Evolutionary conservation across 2,113 vertebrate genomes (phyloP).

Genomic region (Thomomys bottae): DNA sequence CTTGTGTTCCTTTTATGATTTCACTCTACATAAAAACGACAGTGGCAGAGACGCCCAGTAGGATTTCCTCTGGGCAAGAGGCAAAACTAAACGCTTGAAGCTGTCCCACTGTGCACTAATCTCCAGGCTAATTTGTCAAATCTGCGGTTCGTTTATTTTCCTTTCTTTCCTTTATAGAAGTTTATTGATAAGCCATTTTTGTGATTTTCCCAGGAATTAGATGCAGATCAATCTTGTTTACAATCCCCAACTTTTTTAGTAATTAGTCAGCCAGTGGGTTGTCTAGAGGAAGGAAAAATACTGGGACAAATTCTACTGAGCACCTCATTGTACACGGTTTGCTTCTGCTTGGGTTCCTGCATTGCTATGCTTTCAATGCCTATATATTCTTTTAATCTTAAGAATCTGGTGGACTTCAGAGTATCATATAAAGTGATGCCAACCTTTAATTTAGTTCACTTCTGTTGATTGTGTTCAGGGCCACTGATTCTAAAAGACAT

Average conservation of each 20-base stretch:
- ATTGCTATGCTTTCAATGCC: slow-evolving; percentile 67
- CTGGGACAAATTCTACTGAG: slow-evolving; percentile 59
- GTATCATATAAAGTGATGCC: slow-evolving; percentile 23
- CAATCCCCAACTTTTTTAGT: slow-evolving; percentile 24
- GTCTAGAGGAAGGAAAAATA: slow-evolving; percentile 73
- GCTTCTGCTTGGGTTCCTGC: slow-evolving; percentile 60
- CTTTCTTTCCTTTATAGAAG: slow-evolving; percentile 60
- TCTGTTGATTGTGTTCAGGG: slow-evolving; percentile 74
- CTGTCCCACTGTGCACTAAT: slow-evolving; percentile 78
- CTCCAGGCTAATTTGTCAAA: slow-evolving; percentile 83
- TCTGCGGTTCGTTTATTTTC: slow-evolving; percentile 82
- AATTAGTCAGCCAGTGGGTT: slow-evolving; percentile 73
- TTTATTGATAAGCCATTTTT: slow-evolving; percentile 78
- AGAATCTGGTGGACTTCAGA: slow-evolving; percentile 65
- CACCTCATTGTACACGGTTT: slow-evolving; percentile 59
- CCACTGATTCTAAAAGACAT: slow-evolving; percentile 29
- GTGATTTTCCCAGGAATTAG: slow-evolving; percentile 69
- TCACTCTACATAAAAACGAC: neutral
- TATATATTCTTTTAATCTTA: slow-evolving; percentile 69
- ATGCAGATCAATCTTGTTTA: slow-evolving; percentile 74
- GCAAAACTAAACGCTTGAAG: slow-evolving; percentile 76
- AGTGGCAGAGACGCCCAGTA: slow-evolving; percentile 69
- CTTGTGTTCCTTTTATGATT: slow-evolving; percentile 70
- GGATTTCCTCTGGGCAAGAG: slow-evolving; percentile 79
- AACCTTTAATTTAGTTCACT: slow-evolving; percentile 68